Conservation (phyloP, 2,797 vertebrate species). For the Pristis pectinata region DNA sequence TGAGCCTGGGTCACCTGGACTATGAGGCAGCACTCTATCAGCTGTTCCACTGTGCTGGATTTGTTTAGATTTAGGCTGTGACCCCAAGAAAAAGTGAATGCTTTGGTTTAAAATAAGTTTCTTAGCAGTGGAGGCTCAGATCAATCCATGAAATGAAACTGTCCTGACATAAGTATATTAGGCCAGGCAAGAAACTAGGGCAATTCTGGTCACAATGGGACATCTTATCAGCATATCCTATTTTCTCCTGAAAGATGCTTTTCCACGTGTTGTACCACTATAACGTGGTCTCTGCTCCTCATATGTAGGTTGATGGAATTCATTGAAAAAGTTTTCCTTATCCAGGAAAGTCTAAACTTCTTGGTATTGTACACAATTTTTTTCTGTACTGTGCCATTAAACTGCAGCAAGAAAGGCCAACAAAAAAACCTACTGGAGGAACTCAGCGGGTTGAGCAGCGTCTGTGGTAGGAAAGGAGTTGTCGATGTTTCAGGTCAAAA, state of each 20-base stretch:
- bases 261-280: neutral
- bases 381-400: neutral
- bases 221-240: neutral
- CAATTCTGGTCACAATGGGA: neutral
- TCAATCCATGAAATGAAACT: neutral
- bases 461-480: no score
- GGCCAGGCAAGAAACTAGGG: neutral
- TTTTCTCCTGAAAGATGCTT: slow-evolving; percentile 3
- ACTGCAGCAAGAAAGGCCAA: neutral
- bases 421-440: no score
- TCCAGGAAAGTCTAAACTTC: neutral
- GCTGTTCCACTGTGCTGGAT: neutral
- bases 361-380: neutral
- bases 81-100: neutral
- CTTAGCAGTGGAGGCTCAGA: neutral
- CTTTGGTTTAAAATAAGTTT: neutral
- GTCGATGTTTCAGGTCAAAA: no score
- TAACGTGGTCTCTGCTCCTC: neutral
- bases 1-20: no score
- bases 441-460: no score
- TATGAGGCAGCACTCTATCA: neutral
- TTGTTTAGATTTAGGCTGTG: neutral
- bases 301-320: slow-evolving; percentile 14
- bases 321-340: neutral
- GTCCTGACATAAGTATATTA: neutral